Evolutionary conservation across 2,797 vertebrate genomes (phyloP).

Genomic region (Tarsius wallacei): DNA sequence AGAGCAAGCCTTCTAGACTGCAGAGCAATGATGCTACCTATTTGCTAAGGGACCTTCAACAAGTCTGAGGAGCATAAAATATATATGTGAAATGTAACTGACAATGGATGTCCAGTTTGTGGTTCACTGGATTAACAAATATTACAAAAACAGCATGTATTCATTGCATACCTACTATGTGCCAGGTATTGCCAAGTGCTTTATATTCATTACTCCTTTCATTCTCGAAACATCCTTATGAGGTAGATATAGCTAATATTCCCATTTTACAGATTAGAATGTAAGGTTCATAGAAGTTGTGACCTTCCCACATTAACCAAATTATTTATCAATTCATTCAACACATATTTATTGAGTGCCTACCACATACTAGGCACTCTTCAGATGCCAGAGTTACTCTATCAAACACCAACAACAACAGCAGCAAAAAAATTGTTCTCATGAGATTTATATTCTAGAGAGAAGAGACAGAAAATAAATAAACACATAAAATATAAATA

Average conservation of each 20-base stretch:
- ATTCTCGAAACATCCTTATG: not conserved
- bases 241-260: not conserved
- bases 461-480: not conserved
- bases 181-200: not conserved
- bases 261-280: not conserved
- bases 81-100: not conserved
- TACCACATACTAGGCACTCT: not conserved
- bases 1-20: not conserved
- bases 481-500: not conserved
- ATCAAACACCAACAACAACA: not conserved
- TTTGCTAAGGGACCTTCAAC: not conserved
- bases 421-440: not conserved
- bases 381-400: not conserved
- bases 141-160: not conserved
- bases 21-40: not conserved
- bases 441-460: not conserved
- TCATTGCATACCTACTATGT: not conserved
- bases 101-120: not conserved
- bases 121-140: not conserved
- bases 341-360: not conserved
- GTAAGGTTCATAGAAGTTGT: not conserved
- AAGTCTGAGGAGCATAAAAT: not conserved
- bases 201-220: not conserved
- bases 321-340: not conserved
- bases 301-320: not conserved